A percentile compares a stretch with the other conserved stretches of the same genome.
phyloP scores from a whole-genome alignment of 1,140 invertebrate species.

The Maconellicoccus hirsutus region DNA sequence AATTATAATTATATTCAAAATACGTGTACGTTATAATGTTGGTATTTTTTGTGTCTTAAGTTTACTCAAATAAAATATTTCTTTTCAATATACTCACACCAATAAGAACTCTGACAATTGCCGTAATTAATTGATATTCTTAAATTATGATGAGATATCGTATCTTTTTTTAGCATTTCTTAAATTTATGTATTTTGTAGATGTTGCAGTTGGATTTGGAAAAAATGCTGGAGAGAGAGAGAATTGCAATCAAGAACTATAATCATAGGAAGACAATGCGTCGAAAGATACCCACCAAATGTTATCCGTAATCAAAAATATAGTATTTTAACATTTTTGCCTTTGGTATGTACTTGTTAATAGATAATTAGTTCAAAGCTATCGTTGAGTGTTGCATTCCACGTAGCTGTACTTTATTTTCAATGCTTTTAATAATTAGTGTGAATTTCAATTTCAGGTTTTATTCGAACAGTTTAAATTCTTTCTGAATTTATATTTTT shows the following conservation, averaged over 20 bases:
- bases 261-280: conserved; percentile 46
- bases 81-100: no score
- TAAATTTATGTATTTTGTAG: conserved; percentile 25
- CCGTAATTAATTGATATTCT: no score
- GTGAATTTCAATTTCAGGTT: conserved; percentile 46
- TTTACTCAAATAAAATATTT: no score
- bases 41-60: no score
- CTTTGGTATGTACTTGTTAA: conserved; percentile 53
- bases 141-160: no score
- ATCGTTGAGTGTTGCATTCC: conserved; percentile 13
- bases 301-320: conserved; percentile 99
- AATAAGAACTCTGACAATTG: no score
- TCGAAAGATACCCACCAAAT: conserved; percentile 80
- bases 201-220: conserved; percentile 42
- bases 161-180: no score
- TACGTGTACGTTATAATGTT: no score
- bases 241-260: conserved; percentile 53
- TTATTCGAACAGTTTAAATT: conserved; percentile 98
- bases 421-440: conserved; percentile 16
- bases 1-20: no score
- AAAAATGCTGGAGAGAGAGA: conserved; percentile 51
- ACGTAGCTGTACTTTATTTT: no score
- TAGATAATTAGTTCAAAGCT: not conserved
- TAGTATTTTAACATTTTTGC: conserved; percentile 94
- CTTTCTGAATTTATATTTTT: conserved; percentile 96